Evolutionary conservation across 2,113 vertebrate genomes (phyloP).

Genomic region (Ciconia stormi): DNA sequence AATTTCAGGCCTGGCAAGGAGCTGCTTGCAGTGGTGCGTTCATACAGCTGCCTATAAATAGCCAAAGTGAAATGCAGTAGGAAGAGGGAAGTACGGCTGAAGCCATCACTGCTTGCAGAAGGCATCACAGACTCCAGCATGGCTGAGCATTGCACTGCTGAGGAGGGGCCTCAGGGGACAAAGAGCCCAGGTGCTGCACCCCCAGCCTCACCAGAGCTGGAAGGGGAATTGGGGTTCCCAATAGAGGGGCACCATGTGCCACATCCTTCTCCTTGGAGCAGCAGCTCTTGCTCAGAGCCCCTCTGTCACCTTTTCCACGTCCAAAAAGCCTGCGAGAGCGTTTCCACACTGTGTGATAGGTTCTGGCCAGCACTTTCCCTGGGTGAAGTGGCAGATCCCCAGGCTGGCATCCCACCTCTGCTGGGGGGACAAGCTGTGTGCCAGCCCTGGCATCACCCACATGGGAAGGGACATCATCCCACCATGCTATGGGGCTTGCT

Average conservation of each 20-base stretch:
- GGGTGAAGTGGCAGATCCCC: background rate
- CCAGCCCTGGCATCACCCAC: background rate
- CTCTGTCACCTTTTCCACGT: background rate
- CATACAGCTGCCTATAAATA: background rate
- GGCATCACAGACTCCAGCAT: background rate
- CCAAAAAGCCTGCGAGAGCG: accelerated
- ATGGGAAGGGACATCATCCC: background rate
- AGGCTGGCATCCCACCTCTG: background rate
- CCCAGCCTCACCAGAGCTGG: background rate
- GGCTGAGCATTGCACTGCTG: accelerated
- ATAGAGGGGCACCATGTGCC: accelerated
- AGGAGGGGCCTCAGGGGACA: background rate
- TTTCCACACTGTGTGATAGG: background rate
- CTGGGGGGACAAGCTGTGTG: accelerated
- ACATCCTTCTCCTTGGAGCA: background rate
- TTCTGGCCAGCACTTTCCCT: background rate
- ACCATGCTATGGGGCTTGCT: background rate
- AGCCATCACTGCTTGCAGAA: background rate
- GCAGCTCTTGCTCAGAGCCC: accelerated
- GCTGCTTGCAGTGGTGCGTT: background rate
- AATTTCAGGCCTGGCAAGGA: background rate
- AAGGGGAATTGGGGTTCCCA: background rate
- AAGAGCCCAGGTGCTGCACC: background rate
- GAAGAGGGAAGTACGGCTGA: background rate
- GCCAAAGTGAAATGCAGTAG: accelerated